These are phyloP conservation scores for Caenorhabditis remanei DNA, from an alignment of 1,140 invertebrate genomes.

Conservation along the genomic window DNA sequence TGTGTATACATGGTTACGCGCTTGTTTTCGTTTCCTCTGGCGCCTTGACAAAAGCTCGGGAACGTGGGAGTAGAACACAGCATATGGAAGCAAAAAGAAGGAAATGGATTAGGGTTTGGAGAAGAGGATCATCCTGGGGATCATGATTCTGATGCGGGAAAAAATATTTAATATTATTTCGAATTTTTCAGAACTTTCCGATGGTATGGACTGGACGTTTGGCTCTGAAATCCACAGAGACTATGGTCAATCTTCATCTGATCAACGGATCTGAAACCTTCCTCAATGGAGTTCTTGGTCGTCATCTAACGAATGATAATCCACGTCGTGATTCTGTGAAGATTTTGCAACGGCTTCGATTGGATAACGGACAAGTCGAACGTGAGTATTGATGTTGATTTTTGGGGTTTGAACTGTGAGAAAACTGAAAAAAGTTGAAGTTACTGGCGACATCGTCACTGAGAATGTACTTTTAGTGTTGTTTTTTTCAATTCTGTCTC, in stretches of 20 bases:
- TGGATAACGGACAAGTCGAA: conserved; percentile 42
- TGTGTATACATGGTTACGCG: conserved; percentile 20
- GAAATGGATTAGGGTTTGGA: not conserved
- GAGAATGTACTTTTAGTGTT: conserved; percentile 22
- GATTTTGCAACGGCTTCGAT: conserved; percentile 8
- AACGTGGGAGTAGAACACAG: conserved; percentile 2
- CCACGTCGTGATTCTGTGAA: conserved; percentile 21
- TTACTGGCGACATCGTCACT: not conserved
- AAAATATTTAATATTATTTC: not conserved
- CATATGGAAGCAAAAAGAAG: not conserved
- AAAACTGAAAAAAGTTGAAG: not conserved
- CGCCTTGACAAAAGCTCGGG: not conserved
- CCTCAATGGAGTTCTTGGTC: conserved; percentile 12
- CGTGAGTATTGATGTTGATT: conserved; percentile 16
- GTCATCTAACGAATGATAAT: conserved; percentile 13
- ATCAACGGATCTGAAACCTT: conserved; percentile 46
- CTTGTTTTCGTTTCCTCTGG: not conserved
- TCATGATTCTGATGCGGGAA: not conserved
- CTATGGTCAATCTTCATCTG: conserved; percentile 44
- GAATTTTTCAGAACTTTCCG: conserved; percentile 38
- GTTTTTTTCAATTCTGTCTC: not conserved
- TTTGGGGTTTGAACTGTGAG: not conserved
- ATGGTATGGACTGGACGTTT: conserved; percentile 44
- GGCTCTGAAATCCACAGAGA: conserved; percentile 14
- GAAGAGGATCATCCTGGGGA: not conserved